Evolutionary conservation across 1,140 invertebrate genomes (phyloP).

Genomic region (Aricia agestis): DNA sequence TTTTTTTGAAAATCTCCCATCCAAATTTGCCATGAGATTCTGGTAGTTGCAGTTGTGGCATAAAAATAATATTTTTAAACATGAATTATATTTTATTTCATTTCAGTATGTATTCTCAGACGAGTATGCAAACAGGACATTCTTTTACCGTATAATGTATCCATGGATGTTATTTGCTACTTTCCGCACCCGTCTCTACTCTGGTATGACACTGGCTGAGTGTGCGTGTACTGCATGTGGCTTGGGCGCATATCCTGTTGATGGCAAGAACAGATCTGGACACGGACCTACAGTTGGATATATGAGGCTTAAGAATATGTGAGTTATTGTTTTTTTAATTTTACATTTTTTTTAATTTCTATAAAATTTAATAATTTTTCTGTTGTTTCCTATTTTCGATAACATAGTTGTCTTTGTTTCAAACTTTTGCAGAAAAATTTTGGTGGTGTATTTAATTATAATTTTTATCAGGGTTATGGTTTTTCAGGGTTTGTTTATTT

Average conservation of each 20-base stretch:
- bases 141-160: slow-evolving; percentile 88
- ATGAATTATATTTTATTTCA: slow-evolving; percentile 7
- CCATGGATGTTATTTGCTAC: slow-evolving; percentile 91
- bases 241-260: slow-evolving; percentile 91
- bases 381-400: too few relatives aligned
- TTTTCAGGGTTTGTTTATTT: too few relatives aligned
- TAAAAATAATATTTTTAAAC: neutral
- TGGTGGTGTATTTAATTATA: too few relatives aligned
- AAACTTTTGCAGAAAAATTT: too few relatives aligned
- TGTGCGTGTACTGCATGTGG: slow-evolving; percentile 94
- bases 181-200: slow-evolving; percentile 93
- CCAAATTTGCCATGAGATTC: too few relatives aligned
- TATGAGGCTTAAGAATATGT: slow-evolving; percentile 75
- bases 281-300: slow-evolving; percentile 85
- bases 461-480: too few relatives aligned
- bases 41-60: too few relatives aligned
- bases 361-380: too few relatives aligned
- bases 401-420: too few relatives aligned
- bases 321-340: slow-evolving; percentile 30
- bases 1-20: too few relatives aligned
- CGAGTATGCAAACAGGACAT: slow-evolving; percentile 81
- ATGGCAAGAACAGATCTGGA: slow-evolving; percentile 83
- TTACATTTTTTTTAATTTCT: neutral
- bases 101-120: slow-evolving; percentile 84
- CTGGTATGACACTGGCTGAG: slow-evolving; percentile 92